Evolutionary conservation across 2,888 invertebrate genomes (phyloP), one percentile per base, ranked within the genome.

Genomic region (Cataglyphis albicans): DNA sequence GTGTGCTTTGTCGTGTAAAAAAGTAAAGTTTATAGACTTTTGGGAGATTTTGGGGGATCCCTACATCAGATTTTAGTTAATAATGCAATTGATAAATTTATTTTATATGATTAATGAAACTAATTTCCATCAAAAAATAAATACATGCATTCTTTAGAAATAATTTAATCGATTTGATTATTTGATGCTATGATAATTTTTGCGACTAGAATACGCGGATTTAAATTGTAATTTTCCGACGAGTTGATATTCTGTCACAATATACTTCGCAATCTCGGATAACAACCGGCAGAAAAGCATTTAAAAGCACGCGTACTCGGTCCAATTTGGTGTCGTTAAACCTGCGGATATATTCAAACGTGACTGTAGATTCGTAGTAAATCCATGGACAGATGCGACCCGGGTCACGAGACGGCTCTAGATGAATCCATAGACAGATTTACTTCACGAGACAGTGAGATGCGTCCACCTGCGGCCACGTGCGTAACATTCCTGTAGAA

Each of bases 351-450:
- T 41, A 55, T 67, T 76, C 75, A 35, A 67, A 38, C 67, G 52
- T 44, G 48, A 52, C 48, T n/a, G n/a, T 18, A 2, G 32, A 6
- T 41, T 35, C 21, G 18, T 59, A 59, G 59, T 25, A 44, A 73
- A 73, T 32, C 74, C 78, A 44, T 18, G 73, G 32, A 80, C 78
- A 80, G 57, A 59, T 59, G 74, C 25, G 73, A 80, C 59, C 57
- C 76, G n/a, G 44, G 48, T 55, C n/a, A 25, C 55, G 55, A 55
- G 57, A 41, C 55, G 67, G 21, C 35, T 59, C 73, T 35, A 61
- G 78, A 59, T 61, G 78, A 80, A 44, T 18, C 78, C 57, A 35
- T 29, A 59, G 44, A 59, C 73, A 52, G 81, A 74, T 81, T 72
- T 81, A 52, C 63, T 63, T 29, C n/a, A 25, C 64, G 38, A 64